Evolutionary conservation across 2,888 invertebrate genomes (phyloP), one percentile per base, ranked within the genome.

Genomic region (Ormyrus nitidulus): DNA sequence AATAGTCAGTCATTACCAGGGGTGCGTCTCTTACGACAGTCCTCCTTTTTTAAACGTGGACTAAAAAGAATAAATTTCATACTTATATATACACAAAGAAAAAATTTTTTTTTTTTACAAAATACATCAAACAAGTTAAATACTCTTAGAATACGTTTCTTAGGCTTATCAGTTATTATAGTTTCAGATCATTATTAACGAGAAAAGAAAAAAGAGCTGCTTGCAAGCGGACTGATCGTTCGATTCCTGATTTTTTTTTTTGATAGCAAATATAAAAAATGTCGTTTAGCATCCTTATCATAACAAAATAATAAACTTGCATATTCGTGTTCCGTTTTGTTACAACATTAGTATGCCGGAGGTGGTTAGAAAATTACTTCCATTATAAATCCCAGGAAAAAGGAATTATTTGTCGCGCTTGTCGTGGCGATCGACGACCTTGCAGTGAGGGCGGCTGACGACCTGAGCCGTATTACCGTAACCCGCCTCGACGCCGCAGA

Each of bases 371-470:
- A 34, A 4, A 34, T 4, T 34, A 34, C 0, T 34, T 34, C 34
- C 34, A 2, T 19, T 19, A 19, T 0, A 34, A 4, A 34, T 34
- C 4, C 4, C 34, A 4, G 4, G 34, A 4, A 34, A 0, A 34
- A 34, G 34, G 4, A 34, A 34, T 34, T 34, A 34, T 34, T 34
- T 34, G 34, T 34, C 54, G 0, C 66, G 85, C 87, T 72, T 88
- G 79, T 90, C 88, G 73, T 83, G 88, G 79, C 89, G 89, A 48
- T 81, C 86, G 19, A 88, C 84, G 80, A 91, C 89, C 84, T 89
- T 89, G 84, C 91, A 91, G 9, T 77, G 75, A 6, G 90, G 70
- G 62, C 85, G 85, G 4, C 87, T 87, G 65, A 84, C 79, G 7
- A 88, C 44, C 53, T 72, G 68, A 44, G 90, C 90, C 59, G 83